Evolutionary conservation across 2,888 invertebrate species (phyloP).

Genomic region (Agriotes lineatus): DNA sequence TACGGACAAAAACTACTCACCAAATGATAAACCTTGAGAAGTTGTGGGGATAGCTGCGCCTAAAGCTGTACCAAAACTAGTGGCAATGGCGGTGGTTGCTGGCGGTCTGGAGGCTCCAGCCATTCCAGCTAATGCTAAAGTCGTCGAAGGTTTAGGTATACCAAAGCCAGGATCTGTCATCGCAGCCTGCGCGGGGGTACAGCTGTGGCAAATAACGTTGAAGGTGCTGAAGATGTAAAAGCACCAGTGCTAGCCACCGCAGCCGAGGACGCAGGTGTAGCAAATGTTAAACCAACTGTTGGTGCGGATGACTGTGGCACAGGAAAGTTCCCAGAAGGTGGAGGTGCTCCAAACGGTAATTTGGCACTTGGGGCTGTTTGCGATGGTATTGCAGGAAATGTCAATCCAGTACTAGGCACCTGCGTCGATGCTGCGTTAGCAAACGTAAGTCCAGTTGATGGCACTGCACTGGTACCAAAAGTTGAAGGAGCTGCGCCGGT

Average conservation of each 20-base stretch:
- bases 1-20: neutral
- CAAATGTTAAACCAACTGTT: constrained; percentile 53
- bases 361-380: constrained; percentile 48
- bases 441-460: constrained; percentile 56
- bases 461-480: neutral
- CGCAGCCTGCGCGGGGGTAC: neutral
- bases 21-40: constrained; percentile 37
- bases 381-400: constrained; percentile 47
- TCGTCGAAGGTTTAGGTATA: neutral
- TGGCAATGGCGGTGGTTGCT: neutral
- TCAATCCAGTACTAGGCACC: constrained; percentile 20
- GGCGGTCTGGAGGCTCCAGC: neutral
- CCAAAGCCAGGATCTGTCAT: neutral
- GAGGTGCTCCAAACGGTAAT: constrained; percentile 37
- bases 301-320: neutral
- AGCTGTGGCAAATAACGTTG: neutral
- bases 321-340: constrained; percentile 20
- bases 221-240: neutral
- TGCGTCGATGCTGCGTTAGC: constrained; percentile 48
- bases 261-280: constrained; percentile 48
- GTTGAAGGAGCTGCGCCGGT: no score
- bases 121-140: no score
- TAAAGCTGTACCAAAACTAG: neutral
- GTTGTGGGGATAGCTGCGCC: constrained; percentile 48
- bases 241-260: constrained; percentile 42